Percentiles rank a stretch among this genome's conserved stretches.
Conservation (phyloP, 2,797 vertebrate species). For the Gallinago solitaria region DNA sequence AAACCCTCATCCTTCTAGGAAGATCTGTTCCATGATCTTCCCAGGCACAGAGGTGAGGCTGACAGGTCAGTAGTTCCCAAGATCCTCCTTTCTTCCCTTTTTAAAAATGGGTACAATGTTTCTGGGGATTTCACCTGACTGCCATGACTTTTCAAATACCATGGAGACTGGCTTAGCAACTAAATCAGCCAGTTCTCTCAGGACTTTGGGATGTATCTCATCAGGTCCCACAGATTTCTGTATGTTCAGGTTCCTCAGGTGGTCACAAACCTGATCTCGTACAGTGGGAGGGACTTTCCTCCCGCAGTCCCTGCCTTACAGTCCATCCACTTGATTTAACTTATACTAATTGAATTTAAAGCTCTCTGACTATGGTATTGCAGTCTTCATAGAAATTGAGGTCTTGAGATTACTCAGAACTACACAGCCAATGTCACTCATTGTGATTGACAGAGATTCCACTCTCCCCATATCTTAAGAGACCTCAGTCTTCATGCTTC, state of each 20-base stretch:
- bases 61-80: too few species aligned
- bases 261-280: not conserved
- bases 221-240: not conserved
- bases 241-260: not conserved
- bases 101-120: too few species aligned
- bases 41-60: too few species aligned
- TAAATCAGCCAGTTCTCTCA: too few species aligned
- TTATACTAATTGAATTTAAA: not conserved
- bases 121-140: too few species aligned
- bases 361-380: not conserved
- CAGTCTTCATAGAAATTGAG: not conserved
- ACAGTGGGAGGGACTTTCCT: not conserved
- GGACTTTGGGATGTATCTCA: too few species aligned
- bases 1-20: not conserved
- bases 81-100: too few species aligned
- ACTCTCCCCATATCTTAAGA: not conserved
- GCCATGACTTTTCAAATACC: too few species aligned
- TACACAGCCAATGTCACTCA: not conserved
- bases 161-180: too few species aligned
- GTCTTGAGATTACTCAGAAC: not conserved
- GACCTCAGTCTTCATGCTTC: not conserved
- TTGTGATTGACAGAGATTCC: not conserved
- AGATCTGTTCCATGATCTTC: too few species aligned
- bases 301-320: not conserved
- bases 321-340: not conserved